Evolutionary conservation across 1,140 invertebrate genomes (phyloP).

Genomic region (Lineus longissimus): DNA sequence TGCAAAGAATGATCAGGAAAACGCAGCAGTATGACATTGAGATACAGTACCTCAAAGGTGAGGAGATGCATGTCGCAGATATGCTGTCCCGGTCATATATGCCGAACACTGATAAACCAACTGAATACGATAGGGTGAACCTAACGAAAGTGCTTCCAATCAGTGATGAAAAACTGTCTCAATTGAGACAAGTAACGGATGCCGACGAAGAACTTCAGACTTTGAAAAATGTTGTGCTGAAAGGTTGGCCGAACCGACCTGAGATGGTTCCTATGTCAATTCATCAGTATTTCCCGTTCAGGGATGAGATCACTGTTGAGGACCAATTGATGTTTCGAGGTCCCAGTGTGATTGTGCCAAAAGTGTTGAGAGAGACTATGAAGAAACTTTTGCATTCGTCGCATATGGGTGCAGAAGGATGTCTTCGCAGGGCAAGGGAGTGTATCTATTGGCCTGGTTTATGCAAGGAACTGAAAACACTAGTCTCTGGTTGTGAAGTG

Average conservation of each 20-base stretch:
- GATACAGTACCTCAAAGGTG: too few species aligned
- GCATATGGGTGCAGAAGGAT: conserved; percentile 16
- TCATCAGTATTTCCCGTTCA: too few species aligned
- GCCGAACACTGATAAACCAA: too few species aligned
- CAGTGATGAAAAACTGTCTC: not conserved
- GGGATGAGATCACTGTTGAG: conserved; percentile 6
- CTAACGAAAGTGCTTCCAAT: too few species aligned
- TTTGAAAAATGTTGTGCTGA: not conserved
- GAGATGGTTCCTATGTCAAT: not conserved
- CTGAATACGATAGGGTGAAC: too few species aligned
- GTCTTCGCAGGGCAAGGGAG: conserved; percentile 10
- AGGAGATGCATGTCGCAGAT: too few species aligned
- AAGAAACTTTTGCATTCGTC: conserved; percentile 10
- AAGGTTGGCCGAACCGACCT: not conserved
- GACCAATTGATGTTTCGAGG: conserved; percentile 17
- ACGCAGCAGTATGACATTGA: too few species aligned
- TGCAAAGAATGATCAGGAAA: too few species aligned
- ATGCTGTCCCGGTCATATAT: too few species aligned
- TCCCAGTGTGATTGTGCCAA: conserved; percentile 15
- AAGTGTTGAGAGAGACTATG: conserved; percentile 12
- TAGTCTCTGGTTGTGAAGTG: conserved; percentile 1
- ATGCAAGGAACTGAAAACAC: conserved; percentile 12
- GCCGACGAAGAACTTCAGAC: not conserved
- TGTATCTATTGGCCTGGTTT: conserved; percentile 16
- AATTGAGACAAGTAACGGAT: not conserved